Evolutionary conservation across 2,797 vertebrate species (phyloP), one percentile per base, ranked within the genome.

Genomic region (Channallabes apus): DNA sequence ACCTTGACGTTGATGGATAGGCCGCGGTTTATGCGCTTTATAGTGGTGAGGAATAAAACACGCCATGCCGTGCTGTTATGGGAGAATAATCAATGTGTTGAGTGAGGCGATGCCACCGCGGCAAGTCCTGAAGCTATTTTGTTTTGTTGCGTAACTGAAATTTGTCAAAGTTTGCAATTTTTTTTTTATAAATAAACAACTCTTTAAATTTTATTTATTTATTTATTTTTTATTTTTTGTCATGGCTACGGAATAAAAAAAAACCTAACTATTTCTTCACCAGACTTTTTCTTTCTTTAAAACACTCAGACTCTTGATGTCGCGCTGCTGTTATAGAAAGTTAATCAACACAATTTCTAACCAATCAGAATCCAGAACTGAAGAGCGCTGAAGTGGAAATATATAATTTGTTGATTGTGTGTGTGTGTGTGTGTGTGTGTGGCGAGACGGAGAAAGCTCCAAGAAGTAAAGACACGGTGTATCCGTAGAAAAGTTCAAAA

Each of bases 1-100:
- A 86, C 88, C 88, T 88, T 87, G 83, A 87, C 80, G 29, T 73
- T 89, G 86, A 87, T 83, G 82, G 71, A 82, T 68, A 29, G 69
- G 58, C 75, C 41, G 12, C 8, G 64, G 56, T 11, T 72, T 80
- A 69, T 59, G 20, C 9, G 65, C 65, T 76, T 32, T 61, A 51
- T 54, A 54, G 35, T n/a, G 14, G n/a, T 35, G 61, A 20, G 54
- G 56, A 59, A 35, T 59, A 64, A 80, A 80, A 46, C 35, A 3
- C 35, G 4, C 14, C 59, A 4, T 46, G 77, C 1, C 24, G 6
- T 61, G 76, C 56, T 4, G 76, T 27, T 64, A 56, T n/a, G 17
- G 59, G 59, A 27, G 64, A 80, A 80, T 18, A 41, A 80, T 62
- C 58, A 41, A 27, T 4, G 59, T 41, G 35, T 2, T 9, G 5